A percentile compares a stretch with the other conserved stretches of the same genome.
These are phyloP conservation scores for Lateolabrax maculatus DNA, from an alignment of 2,797 vertebrate species.

Conservation along the genomic window DNA sequence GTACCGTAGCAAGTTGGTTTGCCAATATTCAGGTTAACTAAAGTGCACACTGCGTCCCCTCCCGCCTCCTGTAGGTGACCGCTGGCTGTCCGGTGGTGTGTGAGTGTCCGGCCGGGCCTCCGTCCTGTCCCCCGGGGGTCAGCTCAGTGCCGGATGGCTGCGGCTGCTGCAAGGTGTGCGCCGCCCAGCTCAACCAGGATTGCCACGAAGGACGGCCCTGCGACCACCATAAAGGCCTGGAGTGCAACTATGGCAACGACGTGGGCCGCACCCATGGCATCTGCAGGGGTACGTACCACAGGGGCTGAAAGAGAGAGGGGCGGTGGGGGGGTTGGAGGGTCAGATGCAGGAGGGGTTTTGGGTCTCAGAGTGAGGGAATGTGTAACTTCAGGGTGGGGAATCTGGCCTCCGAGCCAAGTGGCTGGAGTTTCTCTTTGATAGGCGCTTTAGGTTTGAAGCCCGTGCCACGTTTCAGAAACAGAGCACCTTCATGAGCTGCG, in stretches of 20 bases:
- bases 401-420: conserved; percentile 52
- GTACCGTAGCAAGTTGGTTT: not conserved
- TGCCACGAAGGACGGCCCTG: conserved; percentile 84
- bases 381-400: conserved; percentile 76
- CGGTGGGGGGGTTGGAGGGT: not conserved
- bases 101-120: conserved; percentile 75
- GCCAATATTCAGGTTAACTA: not conserved
- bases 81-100: conserved; percentile 83
- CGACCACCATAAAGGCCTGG: conserved; percentile 88
- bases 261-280: conserved; percentile 83
- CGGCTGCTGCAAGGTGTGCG: conserved; percentile 87
- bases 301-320: not conserved
- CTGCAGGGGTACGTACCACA: conserved; percentile 85
- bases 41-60: not conserved
- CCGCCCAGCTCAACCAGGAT: conserved; percentile 88
- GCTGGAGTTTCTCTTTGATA: conserved; percentile 77
- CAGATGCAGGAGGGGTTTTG: conserved; percentile 18
- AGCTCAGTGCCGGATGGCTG: conserved; percentile 84
- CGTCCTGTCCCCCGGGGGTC: conserved; percentile 84
- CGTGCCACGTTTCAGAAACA: conserved; percentile 72
- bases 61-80: conserved; percentile 68
- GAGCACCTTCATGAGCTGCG: conserved; percentile 76
- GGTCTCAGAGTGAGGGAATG: conserved; percentile 67
- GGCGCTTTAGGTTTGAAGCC: conserved; percentile 68
- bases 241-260: conserved; percentile 90